Evolutionary conservation across 2,797 vertebrate species (phyloP).

Genomic region (Darevskia nairensis): DNA sequence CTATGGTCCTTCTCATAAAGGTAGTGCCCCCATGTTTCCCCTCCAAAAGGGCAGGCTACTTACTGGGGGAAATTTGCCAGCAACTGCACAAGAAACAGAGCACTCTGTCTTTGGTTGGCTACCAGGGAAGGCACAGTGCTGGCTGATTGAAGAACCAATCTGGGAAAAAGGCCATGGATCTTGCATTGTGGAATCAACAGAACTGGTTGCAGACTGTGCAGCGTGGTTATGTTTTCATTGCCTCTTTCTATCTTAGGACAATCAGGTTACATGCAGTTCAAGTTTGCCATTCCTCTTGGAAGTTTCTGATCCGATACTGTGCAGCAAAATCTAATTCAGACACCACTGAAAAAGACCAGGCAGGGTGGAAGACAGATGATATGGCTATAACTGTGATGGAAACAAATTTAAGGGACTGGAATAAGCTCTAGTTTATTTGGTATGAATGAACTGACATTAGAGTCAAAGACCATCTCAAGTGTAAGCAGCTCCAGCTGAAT

Average conservation of each 20-base stretch:
- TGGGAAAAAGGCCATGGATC: not conserved
- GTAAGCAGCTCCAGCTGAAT: conserved; percentile 39
- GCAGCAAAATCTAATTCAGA: not conserved
- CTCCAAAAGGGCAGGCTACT: not conserved
- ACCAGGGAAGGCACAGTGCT: not conserved
- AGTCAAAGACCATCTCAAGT: conserved; percentile 33
- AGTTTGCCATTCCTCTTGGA: conserved; percentile 10
- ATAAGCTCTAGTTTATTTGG: conserved; percentile 28
- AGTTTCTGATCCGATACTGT: conserved; percentile 28
- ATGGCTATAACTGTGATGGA: conserved; percentile 56
- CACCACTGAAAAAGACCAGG: conserved; percentile 56
- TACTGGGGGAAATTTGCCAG: not conserved
- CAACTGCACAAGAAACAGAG: not conserved
- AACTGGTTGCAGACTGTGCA: not conserved
- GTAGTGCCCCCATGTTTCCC: too few relatives aligned
- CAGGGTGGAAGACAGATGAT: conserved; percentile 58
- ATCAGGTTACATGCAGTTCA: not conserved
- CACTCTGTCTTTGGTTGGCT: not conserved
- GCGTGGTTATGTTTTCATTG: not conserved
- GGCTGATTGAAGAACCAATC: not conserved
- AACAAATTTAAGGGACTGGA: conserved; percentile 53
- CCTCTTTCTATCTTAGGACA: not conserved
- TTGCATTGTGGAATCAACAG: not conserved
- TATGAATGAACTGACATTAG: conserved; percentile 17
- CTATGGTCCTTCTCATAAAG: not conserved